phyloP scores from a whole-genome alignment of 1,140 invertebrate species.

The Odontomachus brunneus region DNA sequence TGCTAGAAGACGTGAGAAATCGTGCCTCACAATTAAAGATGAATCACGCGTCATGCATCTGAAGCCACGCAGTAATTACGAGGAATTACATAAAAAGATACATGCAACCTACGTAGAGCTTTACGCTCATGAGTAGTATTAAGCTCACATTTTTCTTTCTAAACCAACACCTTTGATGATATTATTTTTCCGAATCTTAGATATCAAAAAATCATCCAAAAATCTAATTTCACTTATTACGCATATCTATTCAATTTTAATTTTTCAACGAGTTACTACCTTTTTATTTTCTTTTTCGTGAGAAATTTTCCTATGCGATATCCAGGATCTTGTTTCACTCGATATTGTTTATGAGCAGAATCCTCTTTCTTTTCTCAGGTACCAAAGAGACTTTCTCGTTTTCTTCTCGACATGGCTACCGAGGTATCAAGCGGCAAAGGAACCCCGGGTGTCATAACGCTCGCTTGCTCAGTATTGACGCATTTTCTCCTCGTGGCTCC shows the following conservation, averaged over 20 bases:
- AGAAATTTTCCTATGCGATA: not conserved
- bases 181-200: not conserved
- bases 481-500: conserved; percentile 80
- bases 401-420: conserved; percentile 69
- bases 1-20: conserved; percentile 63
- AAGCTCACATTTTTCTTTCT: not conserved
- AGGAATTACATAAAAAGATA: conserved; percentile 65
- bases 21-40: conserved; percentile 63
- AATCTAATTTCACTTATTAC: not conserved
- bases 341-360: not conserved
- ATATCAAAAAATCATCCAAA: too few relatives aligned
- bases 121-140: not conserved
- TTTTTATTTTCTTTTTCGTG: too few relatives aligned
- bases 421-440: conserved; percentile 74
- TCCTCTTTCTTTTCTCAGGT: conserved; percentile 10
- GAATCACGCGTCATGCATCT: conserved; percentile 64
- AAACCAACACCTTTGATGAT: not conserved
- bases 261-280: too few relatives aligned
- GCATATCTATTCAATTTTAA: too few relatives aligned
- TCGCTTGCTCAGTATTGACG: conserved; percentile 73
- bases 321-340: not conserved
- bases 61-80: conserved; percentile 59
- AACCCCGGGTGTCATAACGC: conserved; percentile 69
- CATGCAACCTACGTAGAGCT: conserved; percentile 37
- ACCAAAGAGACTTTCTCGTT: not conserved